Conservation (phyloP, 2,797 vertebrate genomes). For the Mormyrops attenuatus region DNA sequence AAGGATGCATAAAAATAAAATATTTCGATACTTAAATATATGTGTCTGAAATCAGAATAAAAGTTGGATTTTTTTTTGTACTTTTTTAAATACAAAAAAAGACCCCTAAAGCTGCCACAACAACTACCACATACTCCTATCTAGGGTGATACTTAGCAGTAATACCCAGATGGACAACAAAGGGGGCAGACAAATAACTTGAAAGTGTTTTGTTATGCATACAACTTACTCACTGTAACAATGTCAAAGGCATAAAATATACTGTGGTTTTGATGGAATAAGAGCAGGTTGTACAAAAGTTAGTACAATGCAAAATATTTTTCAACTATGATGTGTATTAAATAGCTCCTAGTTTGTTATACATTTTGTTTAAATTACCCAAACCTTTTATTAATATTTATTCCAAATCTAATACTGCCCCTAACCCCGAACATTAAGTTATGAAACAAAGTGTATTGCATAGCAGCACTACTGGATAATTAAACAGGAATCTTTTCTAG, state of each 20-base stretch:
- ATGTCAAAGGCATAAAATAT: neutral
- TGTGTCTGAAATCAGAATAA: conserved; percentile 11
- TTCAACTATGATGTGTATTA: conserved; percentile 4
- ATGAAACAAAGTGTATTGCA: conserved; percentile 9
- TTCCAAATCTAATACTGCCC: conserved; percentile 4
- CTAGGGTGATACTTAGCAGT: neutral
- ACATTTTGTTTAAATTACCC: conserved; percentile 2
- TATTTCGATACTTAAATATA: neutral
- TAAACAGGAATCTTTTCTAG: conserved; percentile 17
- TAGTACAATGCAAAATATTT: conserved; percentile 8
- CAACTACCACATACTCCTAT: neutral
- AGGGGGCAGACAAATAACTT: neutral
- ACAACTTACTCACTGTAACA: conserved; percentile 8
- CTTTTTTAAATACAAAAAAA: conserved; percentile 22
- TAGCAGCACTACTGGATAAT: conserved; percentile 17
- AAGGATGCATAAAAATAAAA: conserved; percentile 12
- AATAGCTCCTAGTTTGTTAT: neutral
- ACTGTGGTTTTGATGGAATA: neutral
- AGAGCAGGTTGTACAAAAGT: conserved; percentile 6
- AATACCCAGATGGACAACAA: neutral
- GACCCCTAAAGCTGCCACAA: neutral
- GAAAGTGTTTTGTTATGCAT: neutral
- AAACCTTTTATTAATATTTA: conserved; percentile 3
- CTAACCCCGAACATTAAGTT: conserved; percentile 4
- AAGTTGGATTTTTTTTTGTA: neutral